These are phyloP conservation scores for Catocala fraxini DNA, from an alignment of 2,888 invertebrate genomes.

Conservation along the genomic window DNA sequence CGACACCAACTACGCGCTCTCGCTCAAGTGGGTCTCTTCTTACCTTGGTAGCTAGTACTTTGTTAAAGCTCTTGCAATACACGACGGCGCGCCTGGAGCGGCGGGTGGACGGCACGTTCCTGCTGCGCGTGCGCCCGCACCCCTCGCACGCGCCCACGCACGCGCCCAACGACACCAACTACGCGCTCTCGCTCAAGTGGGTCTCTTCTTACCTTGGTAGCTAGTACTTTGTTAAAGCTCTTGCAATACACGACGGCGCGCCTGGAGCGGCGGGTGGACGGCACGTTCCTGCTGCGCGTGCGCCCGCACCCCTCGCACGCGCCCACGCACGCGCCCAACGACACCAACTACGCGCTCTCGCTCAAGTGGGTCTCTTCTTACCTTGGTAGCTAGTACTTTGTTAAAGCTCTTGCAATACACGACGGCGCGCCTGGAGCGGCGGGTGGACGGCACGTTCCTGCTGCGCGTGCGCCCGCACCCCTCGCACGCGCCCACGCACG, in stretches of 20 bases:
- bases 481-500: slow-evolving; percentile 46
- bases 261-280: slow-evolving; percentile 62
- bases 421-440: slow-evolving; percentile 62
- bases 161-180: slow-evolving; percentile 76
- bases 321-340: slow-evolving; percentile 50
- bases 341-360: slow-evolving; percentile 91
- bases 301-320: slow-evolving; percentile 85
- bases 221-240: too few relatives aligned
- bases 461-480: slow-evolving; percentile 84
- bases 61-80: too few relatives aligned
- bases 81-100: slow-evolving; percentile 68
- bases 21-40: slow-evolving; percentile 91
- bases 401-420: too few relatives aligned
- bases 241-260: too few relatives aligned
- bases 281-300: too few relatives aligned
- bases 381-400: too few relatives aligned
- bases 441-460: too few relatives aligned
- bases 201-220: slow-evolving; percentile 65
- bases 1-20: slow-evolving; percentile 90
- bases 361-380: slow-evolving; percentile 90
- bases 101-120: slow-evolving; percentile 95
- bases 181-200: slow-evolving; percentile 95
- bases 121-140: slow-evolving; percentile 93
- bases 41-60: too few relatives aligned
- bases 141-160: slow-evolving; percentile 64